Evolutionary conservation across 2,888 invertebrate genomes (phyloP), one percentile per base, ranked within the genome.

Genomic region (Cyaniris semiargus): DNA sequence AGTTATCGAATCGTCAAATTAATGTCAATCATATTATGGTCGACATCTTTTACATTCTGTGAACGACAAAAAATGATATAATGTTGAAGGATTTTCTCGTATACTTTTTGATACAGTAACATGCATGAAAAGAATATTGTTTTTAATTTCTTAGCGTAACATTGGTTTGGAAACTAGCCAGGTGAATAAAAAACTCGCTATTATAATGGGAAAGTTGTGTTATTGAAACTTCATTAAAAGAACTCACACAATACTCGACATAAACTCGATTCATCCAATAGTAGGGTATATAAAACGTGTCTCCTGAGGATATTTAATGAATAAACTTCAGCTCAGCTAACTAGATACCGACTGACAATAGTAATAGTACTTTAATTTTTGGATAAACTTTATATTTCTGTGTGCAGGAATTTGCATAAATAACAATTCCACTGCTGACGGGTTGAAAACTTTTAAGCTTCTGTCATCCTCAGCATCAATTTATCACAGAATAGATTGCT

Each of bases 231-330:
- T 44, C 44, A 56, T 56, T 21, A 10, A 58, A 23, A 21, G 21
- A n/a, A 56, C 56, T 56, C 56, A 58, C 58, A 23, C 21, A 21
- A 58, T 23, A 21, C 21, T 60, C 60, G 60, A 60, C 23, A 23
- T 13, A 10, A 72, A 72, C 71, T 72, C 72, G 21, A 48, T 44
- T 1, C 5, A 4, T 23, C 4, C 48, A 72, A 8, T 48, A 23
- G 72, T 72, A 48, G 13, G 13, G 18, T 13, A 13, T 23, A n/a
- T 72, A 44, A 44, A 21, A 88, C 87, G 81, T 81, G 86, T 89
- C 89, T 88, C 89, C 81, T 78, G 88, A 86, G 92, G 88, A 92
- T 93, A 93, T 93, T 93, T 93, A 90, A 89, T 89, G 89, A 90
- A 90, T 88, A 92, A 93, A 92, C 93, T 93, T 90, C 71, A 70